Base-by-base conservation (phyloP, 2,888 invertebrate genomes). In the Zeuzera pyrina region DNA sequence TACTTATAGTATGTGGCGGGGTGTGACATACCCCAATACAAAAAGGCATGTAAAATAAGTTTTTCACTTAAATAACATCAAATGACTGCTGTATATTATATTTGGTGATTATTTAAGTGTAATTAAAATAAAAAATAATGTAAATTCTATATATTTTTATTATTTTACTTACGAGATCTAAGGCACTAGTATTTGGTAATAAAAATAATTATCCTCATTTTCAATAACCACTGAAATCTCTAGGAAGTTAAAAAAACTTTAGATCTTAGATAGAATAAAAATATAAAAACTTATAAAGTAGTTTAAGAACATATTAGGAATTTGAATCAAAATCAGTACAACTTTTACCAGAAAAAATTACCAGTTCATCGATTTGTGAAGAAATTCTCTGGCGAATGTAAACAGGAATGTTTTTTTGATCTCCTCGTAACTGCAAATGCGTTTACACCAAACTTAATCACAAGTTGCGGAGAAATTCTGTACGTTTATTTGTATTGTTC, bases 381-480 rank as follows among this genome's bases (percentile, higher is more conserved):
- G 21, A 16, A 21, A 33, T 34, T 34, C 29, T 10, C 25, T 29
- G 15, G 11, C 33, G 36, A 12, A 36, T 32, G 11, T 33, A 29
- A 7, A n/a, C 13, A 12, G 34, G 38, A 24, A 38, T 34, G n/a
- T 34, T 30, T 29, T 33, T 35, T 32, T 38, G 14, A 13, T 23
- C 15, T 35, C 21, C 32, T 35, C 32, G 14, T 29, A 25, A 24
- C 6, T 30, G 15, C 14, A 35, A 14, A 25, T 36, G 36, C 14
- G 24, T 24, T 10, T 35, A 28, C 7, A 33, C 24, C 30, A 33
- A 6, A 7, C 23, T 13, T 22, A 35, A 26, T 8, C 35, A 33
- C 30, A 39, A 27, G 22, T 33, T 35, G 13, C 34, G 31, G 7
- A 39, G 28, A 11, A 34, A 39, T 15, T 34, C 31, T 29, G 29